Evolutionary conservation across 2,888 invertebrate genomes (phyloP).

Genomic region (Andrena bicolor): DNA sequence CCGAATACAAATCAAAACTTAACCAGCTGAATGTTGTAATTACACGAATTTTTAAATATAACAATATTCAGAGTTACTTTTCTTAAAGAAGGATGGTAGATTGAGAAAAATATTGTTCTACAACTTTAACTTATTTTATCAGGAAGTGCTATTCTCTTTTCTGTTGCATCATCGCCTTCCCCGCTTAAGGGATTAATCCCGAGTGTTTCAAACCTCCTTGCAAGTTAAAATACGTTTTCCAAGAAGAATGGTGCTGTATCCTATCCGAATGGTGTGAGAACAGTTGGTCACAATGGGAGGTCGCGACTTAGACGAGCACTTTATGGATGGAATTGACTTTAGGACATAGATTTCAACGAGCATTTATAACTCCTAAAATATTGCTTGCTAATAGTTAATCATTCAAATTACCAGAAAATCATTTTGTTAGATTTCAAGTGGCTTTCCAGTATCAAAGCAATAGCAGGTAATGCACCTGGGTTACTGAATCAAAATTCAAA

Average conservation of each 20-base stretch:
- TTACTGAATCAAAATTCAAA: too few species aligned
- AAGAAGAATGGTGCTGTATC: background rate
- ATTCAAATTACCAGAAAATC: background rate
- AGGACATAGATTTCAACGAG: background rate
- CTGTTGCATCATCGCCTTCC: background rate
- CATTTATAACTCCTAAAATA: slow-evolving; percentile 1
- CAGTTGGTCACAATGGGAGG: background rate
- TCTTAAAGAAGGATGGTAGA: too few species aligned
- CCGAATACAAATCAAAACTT: background rate
- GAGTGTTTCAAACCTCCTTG: background rate
- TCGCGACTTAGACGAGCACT: background rate
- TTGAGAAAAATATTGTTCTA: background rate
- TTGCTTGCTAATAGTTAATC: background rate
- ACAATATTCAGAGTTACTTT: too few species aligned
- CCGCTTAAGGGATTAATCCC: background rate
- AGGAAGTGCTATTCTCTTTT: background rate
- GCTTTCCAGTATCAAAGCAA: too few species aligned
- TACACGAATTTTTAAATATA: too few species aligned
- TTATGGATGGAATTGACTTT: background rate
- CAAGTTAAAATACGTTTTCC: background rate
- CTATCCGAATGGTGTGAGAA: background rate
- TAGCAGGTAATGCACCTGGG: too few species aligned
- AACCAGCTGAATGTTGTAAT: too few species aligned
- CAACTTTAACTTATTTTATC: background rate
- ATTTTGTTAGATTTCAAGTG: too few species aligned